Conservation (phyloP, 2,113 vertebrate genomes). For the Grallaria varia region DNA sequence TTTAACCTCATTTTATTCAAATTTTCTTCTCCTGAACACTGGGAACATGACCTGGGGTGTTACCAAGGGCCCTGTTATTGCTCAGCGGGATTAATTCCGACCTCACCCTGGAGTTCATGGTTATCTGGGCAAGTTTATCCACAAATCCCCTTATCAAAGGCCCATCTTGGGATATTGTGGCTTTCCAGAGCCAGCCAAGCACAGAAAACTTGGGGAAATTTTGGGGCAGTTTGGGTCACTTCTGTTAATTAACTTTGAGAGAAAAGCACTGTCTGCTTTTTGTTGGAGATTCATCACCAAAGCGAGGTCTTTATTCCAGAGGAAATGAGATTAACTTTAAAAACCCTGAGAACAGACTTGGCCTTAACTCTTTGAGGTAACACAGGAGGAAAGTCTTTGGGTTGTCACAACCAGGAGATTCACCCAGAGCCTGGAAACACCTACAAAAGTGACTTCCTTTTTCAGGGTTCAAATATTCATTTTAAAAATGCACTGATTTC, state of each 20-base stretch:
- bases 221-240: not conserved
- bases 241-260: not conserved
- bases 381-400: not conserved
- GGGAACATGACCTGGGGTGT: not conserved
- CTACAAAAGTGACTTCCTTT: not conserved
- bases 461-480: not conserved
- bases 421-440: accelerated
- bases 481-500: not conserved
- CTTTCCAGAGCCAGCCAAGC: not conserved
- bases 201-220: not conserved
- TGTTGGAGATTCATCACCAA: not conserved
- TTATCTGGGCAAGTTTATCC: not conserved
- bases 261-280: not conserved
- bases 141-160: too few relatives aligned
- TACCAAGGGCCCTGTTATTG: not conserved
- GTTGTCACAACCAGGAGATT: not conserved
- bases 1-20: not conserved
- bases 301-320: not conserved
- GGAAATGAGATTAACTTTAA: not conserved
- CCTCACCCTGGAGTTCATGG: not conserved
- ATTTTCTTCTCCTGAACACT: not conserved
- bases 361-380: not conserved
- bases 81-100: not conserved
- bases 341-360: not conserved
- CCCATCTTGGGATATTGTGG: not conserved